Conservation (phyloP, 2,888 invertebrate genomes). For the Tetheella fluctuosa region DNA sequence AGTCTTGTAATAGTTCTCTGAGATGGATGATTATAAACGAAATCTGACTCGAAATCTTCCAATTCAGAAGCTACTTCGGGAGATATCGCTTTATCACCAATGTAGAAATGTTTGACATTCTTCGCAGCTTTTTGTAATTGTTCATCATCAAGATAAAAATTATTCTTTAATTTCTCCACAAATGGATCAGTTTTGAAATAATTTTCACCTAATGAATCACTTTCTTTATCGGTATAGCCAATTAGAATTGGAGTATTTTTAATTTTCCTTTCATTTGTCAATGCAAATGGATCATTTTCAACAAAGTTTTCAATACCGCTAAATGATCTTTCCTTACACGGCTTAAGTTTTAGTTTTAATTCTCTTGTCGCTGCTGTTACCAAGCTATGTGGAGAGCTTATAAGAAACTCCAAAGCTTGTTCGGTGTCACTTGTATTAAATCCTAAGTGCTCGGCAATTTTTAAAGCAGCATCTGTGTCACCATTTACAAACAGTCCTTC, state of each 20-base stretch:
- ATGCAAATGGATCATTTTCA: constrained; percentile 61
- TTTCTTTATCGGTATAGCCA: constrained; percentile 66
- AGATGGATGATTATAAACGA: constrained; percentile 64
- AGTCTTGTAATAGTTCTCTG: constrained; percentile 61
- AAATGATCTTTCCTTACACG: constrained; percentile 72
- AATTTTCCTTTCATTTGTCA: constrained; percentile 64
- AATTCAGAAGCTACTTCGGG: constrained; percentile 47
- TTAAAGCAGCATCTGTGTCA: constrained; percentile 60
- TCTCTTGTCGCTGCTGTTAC: constrained; percentile 62
- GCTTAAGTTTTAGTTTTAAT: constrained; percentile 57
- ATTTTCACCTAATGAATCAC: constrained; percentile 38
- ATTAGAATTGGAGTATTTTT: constrained; percentile 67
- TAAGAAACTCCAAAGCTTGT: constrained; percentile 63
- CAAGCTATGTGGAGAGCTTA: constrained; percentile 51
- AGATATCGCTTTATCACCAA: constrained; percentile 66
- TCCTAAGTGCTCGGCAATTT: constrained; percentile 66
- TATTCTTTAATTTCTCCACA: constrained; percentile 55
- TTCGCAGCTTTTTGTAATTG: constrained; percentile 50
- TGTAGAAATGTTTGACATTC: constrained; percentile 64
- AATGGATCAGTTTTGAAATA: constrained; percentile 66
- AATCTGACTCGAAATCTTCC: constrained; percentile 68
- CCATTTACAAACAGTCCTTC: constrained; percentile 65
- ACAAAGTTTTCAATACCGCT: constrained; percentile 70
- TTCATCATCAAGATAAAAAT: constrained; percentile 61
- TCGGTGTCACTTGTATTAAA: constrained; percentile 58